A percentile compares a stretch with the other conserved stretches of the same genome.
Conservation (phyloP, 2,888 invertebrate genomes). For the Drosophila macrospina region DNA sequence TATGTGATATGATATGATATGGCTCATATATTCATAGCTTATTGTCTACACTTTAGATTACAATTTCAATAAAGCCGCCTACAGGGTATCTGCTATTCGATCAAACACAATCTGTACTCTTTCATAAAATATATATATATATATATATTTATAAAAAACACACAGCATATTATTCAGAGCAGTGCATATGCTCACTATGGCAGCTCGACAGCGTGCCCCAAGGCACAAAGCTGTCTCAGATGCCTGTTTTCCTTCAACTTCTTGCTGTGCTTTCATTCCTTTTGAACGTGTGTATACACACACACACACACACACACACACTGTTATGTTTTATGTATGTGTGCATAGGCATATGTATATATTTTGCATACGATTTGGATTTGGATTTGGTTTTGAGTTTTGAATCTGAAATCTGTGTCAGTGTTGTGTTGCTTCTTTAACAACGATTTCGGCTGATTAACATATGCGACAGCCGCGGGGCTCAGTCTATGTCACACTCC, state of each 20-base stretch:
- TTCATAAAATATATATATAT: no score
- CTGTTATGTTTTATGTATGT: conserved; percentile 8
- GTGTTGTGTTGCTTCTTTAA: conserved; percentile 10
- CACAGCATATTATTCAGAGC: conserved; percentile 1
- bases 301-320: neutral
- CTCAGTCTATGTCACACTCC: neutral
- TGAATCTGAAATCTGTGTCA: conserved; percentile 47
- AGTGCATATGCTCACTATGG: conserved; percentile 39
- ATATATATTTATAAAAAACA: no score
- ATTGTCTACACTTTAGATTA: neutral
- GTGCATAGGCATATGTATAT: conserved; percentile 36
- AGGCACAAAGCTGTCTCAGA: conserved; percentile 43
- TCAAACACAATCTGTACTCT: neutral
- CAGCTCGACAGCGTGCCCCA: conserved; percentile 36
- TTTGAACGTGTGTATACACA: conserved; percentile 1
- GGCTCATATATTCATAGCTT: neutral
- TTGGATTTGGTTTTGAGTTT: conserved; percentile 56
- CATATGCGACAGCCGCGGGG: conserved; percentile 43
- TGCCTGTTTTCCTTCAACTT: conserved; percentile 12
- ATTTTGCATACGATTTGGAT: conserved; percentile 57
- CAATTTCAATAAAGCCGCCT: neutral
- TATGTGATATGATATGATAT: no score
- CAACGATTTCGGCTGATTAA: conserved; percentile 52
- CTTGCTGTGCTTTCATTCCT: conserved; percentile 2
- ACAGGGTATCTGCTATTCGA: neutral